Evolutionary conservation across 2,113 vertebrate species (phyloP).

Genomic region (Gopherus evgoodei): DNA sequence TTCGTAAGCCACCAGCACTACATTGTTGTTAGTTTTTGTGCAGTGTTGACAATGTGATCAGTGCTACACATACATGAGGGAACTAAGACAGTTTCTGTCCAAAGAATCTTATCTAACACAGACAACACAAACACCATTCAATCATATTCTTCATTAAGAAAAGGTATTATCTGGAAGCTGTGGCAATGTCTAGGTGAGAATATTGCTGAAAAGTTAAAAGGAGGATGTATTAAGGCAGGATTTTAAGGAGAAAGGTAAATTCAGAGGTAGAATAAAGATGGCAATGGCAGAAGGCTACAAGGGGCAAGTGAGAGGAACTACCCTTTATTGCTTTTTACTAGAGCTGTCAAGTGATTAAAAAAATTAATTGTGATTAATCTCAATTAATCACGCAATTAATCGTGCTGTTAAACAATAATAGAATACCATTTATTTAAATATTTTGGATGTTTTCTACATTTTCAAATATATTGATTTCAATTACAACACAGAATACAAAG

Average conservation of each 20-base stretch:
- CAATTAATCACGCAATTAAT: too few species aligned
- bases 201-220: neutral
- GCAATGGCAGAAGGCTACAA: neutral
- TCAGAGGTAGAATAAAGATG: neutral
- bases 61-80: neutral
- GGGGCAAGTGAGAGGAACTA: neutral
- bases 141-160: neutral
- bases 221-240: neutral
- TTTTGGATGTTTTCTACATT: too few species aligned
- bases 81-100: neutral
- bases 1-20: neutral
- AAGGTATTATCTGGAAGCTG: neutral
- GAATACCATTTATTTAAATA: too few species aligned
- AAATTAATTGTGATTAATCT: too few species aligned
- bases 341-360: too few species aligned
- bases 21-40: neutral
- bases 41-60: neutral
- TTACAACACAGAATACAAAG: too few species aligned
- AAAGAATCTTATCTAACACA: neutral
- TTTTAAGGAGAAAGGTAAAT: neutral
- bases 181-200: neutral
- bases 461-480: too few species aligned
- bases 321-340: neutral
- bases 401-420: too few species aligned
- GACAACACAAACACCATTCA: neutral